These are phyloP conservation scores for Ichneumoninae sp. DNA, from an alignment of 2,888 invertebrate species.

Conservation along the genomic window DNA sequence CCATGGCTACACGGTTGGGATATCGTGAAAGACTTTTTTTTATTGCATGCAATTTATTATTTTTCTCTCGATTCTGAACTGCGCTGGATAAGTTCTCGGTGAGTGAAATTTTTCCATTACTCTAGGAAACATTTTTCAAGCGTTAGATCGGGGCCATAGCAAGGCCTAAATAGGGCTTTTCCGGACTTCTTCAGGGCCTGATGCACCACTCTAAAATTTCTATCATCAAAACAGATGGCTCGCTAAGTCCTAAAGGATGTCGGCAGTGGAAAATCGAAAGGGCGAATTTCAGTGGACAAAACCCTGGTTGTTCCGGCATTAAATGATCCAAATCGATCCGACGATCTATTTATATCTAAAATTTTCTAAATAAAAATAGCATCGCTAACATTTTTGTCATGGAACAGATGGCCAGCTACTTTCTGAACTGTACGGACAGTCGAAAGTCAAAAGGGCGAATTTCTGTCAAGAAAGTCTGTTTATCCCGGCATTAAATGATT, in stretches of 20 bases:
- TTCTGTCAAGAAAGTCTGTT: too few species aligned
- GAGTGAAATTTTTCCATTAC: background rate
- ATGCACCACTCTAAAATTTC: background rate
- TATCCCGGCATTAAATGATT: too few species aligned
- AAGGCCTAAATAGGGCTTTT: too few species aligned
- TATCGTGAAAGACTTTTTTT: background rate
- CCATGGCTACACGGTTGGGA: background rate
- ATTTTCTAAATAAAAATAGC: too few species aligned
- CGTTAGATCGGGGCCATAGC: too few species aligned
- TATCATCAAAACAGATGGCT: background rate
- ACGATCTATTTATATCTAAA: too few species aligned
- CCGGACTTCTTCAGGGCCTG: too few species aligned
- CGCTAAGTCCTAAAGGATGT: background rate
- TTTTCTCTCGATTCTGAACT: background rate
- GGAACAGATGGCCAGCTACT: too few species aligned
- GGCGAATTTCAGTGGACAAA: background rate
- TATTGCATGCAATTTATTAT: background rate
- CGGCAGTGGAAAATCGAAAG: background rate
- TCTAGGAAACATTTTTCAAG: background rate
- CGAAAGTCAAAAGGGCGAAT: too few species aligned
- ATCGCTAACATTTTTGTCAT: too few species aligned
- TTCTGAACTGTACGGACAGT: too few species aligned
- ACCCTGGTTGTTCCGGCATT: background rate
- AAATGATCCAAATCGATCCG: background rate
- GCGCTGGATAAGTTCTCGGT: background rate